phyloP scores from a whole-genome alignment of 2,888 invertebrate genomes.

The Aricia artaxerxes region DNA sequence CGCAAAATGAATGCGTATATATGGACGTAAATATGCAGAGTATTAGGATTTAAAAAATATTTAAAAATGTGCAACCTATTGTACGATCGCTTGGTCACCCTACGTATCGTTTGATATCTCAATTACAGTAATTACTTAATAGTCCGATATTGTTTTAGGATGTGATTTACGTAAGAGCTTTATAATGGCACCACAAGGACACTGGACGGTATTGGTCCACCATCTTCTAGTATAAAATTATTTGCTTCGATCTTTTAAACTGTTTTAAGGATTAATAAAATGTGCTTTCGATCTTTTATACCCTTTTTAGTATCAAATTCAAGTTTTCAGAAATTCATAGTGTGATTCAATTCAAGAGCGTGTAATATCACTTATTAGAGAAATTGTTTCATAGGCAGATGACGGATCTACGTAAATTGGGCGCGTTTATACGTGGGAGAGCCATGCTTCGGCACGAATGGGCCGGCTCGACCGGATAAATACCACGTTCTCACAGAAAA shows the following conservation, averaged over 20 bases:
- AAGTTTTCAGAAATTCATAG: too few species aligned
- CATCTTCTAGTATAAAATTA: not conserved
- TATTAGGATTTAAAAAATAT: too few species aligned
- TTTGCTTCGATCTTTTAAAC: not conserved
- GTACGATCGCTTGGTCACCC: not conserved
- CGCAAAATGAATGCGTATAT: not conserved
- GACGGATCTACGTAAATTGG: too few species aligned
- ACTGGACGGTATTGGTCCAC: not conserved
- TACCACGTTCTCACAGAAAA: too few species aligned
- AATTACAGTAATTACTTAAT: constrained; percentile 23
- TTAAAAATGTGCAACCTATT: not conserved
- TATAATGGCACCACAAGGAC: not conserved
- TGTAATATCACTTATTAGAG: too few species aligned
- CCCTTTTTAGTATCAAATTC: not conserved
- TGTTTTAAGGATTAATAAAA: not conserved
- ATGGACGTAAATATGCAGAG: not conserved
- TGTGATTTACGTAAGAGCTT: constrained; percentile 23
- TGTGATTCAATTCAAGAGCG: too few species aligned
- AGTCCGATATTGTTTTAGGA: constrained; percentile 15
- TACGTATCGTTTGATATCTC: constrained; percentile 2
- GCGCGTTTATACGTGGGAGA: too few species aligned
- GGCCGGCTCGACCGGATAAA: too few species aligned
- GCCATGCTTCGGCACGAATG: too few species aligned
- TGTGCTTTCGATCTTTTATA: not conserved
- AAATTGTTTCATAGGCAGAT: too few species aligned